Conservation (phyloP, 2,113 vertebrate species). For the Eidolon helvum region DNA sequence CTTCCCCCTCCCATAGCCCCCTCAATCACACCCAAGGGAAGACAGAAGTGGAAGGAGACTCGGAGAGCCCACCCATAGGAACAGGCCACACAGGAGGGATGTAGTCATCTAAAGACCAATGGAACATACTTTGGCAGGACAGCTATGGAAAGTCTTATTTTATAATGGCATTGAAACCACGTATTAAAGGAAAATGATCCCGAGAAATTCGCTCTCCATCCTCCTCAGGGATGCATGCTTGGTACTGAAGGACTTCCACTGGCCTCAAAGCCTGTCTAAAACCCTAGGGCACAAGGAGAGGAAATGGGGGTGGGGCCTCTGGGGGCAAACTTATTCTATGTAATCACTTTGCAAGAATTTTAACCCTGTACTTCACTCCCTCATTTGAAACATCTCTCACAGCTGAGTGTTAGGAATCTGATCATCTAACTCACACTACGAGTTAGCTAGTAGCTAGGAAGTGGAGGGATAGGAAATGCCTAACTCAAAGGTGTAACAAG, state of each 20-base stretch:
- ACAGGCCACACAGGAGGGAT: slow-evolving; percentile 23
- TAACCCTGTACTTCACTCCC: neutral
- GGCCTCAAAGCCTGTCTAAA: neutral
- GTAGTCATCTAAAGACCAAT: neutral
- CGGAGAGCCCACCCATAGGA: neutral
- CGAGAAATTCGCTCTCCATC: neutral
- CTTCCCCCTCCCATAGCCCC: neutral
- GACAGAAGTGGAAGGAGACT: neutral
- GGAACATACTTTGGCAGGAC: neutral
- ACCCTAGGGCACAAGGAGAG: neutral
- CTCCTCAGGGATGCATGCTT: neutral
- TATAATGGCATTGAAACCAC: neutral
- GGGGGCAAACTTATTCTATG: neutral
- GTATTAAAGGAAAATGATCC: slow-evolving; percentile 20
- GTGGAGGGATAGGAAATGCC: neutral
- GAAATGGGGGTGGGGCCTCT: neutral
- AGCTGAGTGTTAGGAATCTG: neutral
- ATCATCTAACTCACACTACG: neutral
- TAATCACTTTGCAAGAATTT: neutral
- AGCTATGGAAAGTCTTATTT: slow-evolving; percentile 46
- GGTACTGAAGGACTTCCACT: neutral
- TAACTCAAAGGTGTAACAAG: neutral
- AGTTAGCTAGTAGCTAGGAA: neutral
- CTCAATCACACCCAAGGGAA: neutral
- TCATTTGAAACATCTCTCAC: neutral